Base-by-base conservation (phyloP, 1,140 invertebrate species). In the Muscidifurax raptorellus region DNA sequence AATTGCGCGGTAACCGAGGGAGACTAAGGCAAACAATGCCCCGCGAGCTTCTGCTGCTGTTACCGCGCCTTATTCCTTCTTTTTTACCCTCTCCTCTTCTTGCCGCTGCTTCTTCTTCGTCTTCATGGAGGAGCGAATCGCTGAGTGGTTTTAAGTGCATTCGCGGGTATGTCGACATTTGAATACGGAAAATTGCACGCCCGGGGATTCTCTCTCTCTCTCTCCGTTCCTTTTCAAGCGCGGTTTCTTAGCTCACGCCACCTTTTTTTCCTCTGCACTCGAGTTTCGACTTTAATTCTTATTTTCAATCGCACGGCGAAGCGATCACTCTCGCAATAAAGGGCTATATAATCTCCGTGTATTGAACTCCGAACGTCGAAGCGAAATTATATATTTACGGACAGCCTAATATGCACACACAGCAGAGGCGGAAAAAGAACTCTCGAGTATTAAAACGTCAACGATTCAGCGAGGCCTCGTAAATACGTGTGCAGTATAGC, bases 401-500 rank as follows among this genome's bases (percentile, higher is more conserved):
- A 52, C 47, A 52, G 47, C 13, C 44, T 15, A 52, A 4, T 47
- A 52, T 2, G 18, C 47, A 52, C 13, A 12, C 1, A 52, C 47
- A 4, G 18, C 47, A 52, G 25, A 67, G 18, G 25, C n/a, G 10
- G 40, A 44, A 84, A 40, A 10, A n/a, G n/a, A 86, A 84, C 87
- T 86, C 85, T 86, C 85, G 72, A 67, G 64, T 72, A 72, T n/a
- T 78, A 76, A 80, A 81, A 36, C 67, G 59, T 30, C 66, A 77
- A 84, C 79, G 81, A 74, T 78, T 86, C 86, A 77, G 78, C 67
- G 71, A 84, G 44, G 74, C 81, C 84, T 87, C 87, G 59, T 76
- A 84, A 86, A 78, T 83, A 85, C 85, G 75, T 32, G 52, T 80
- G n/a, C n/a, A n/a, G 79, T 47, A 44, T 79, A 78, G 30, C 78